These are phyloP conservation scores for Melinopterus prodromus DNA, from an alignment of 2,888 invertebrate genomes.

Conservation along the genomic window DNA sequence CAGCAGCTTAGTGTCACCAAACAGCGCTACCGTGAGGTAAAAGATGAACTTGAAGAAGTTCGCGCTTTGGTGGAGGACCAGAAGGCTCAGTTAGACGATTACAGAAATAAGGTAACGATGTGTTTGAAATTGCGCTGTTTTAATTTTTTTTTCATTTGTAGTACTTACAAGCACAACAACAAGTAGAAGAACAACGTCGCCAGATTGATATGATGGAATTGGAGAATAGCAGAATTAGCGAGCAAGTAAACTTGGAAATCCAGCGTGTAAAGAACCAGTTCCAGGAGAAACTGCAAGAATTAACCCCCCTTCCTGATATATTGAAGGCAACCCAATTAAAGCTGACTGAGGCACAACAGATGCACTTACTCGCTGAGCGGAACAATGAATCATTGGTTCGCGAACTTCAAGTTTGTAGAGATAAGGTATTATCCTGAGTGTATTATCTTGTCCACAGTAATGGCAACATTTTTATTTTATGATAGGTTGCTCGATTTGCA, in stretches of 20 bases:
- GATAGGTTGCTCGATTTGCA: conserved; percentile 42
- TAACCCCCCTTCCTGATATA: conserved; percentile 74
- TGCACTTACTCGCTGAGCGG: conserved; percentile 71
- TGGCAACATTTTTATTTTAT: conserved; percentile 7
- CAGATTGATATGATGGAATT: conserved; percentile 77
- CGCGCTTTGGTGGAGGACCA: conserved; percentile 70
- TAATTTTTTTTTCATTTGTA: conserved; percentile 39
- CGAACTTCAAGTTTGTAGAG: conserved; percentile 69
- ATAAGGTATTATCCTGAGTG: conserved; percentile 61
- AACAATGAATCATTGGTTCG: conserved; percentile 72
- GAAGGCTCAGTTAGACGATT: conserved; percentile 72
- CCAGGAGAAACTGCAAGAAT: conserved; percentile 75
- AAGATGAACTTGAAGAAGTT: conserved; percentile 69
- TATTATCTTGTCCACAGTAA: neutral
- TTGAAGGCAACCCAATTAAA: conserved; percentile 73
- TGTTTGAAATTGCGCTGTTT: conserved; percentile 8
- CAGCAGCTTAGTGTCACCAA: conserved; percentile 64
- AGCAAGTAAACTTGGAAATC: conserved; percentile 76
- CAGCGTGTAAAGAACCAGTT: conserved; percentile 75
- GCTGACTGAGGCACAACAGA: conserved; percentile 73
- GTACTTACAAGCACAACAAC: conserved; percentile 73
- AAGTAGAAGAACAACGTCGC: conserved; percentile 74
- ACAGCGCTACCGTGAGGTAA: conserved; percentile 65
- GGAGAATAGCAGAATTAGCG: conserved; percentile 75
- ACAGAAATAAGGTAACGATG: conserved; percentile 68